Conservation (phyloP, 2,888 invertebrate species). For the Yponomeuta sedellus region DNA sequence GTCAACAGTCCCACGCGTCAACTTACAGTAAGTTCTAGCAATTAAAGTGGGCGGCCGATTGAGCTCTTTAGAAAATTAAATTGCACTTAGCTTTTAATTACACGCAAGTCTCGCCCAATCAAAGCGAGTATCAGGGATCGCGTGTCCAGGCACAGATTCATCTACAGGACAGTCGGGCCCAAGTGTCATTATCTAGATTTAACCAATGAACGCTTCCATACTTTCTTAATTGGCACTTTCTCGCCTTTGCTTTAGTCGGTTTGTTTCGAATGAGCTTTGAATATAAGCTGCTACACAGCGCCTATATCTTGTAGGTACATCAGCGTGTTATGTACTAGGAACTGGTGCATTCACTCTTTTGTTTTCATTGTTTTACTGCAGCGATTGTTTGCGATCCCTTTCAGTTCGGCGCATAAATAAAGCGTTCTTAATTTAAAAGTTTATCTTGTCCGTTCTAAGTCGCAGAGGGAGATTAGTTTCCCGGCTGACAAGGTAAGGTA, state of each 20-base stretch:
- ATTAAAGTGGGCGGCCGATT: background rate
- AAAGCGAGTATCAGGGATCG: constrained; percentile 29
- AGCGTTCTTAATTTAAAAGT: too few relatives aligned
- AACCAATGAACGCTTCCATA: constrained; percentile 37
- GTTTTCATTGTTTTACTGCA: background rate
- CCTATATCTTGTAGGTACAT: background rate
- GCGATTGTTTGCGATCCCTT: background rate
- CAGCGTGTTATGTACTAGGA: background rate
- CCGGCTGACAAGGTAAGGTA: constrained; percentile 22
- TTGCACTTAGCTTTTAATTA: constrained; percentile 28
- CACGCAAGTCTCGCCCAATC: constrained; percentile 20
- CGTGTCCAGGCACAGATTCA: constrained; percentile 54
- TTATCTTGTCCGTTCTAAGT: background rate
- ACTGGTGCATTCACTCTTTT: constrained; percentile 1
- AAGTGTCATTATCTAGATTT: constrained; percentile 53
- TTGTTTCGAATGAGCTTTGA: background rate
- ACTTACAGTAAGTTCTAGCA: background rate
- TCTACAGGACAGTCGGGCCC: constrained; percentile 33
- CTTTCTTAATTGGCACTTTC: constrained; percentile 57
- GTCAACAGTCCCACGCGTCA: background rate
- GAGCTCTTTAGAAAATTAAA: constrained; percentile 16
- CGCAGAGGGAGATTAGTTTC: background rate
- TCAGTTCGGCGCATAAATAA: background rate
- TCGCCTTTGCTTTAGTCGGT: constrained; percentile 1
- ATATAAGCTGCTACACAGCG: background rate